Conservation (phyloP, 2,113 vertebrate species). For the Ammodytes marinus region DNA sequence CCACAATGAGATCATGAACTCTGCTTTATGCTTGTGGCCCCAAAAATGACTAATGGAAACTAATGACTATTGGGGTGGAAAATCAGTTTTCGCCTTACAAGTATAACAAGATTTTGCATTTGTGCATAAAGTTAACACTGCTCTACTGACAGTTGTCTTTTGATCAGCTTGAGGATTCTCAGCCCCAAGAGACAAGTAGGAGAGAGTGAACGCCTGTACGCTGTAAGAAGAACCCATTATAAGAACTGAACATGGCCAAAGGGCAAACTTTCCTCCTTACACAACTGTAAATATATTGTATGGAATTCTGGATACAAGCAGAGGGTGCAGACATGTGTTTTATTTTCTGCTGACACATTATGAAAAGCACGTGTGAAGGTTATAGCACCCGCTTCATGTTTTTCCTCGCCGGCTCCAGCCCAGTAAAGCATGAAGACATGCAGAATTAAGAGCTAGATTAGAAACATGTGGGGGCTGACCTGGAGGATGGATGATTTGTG, state of each 20-base stretch:
- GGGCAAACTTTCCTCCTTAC: constrained; percentile 25
- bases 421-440: constrained; percentile 72
- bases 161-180: constrained; percentile 3
- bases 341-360: constrained; percentile 48
- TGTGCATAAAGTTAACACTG: constrained; percentile 4
- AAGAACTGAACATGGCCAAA: not conserved
- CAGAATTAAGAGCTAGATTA: constrained; percentile 68
- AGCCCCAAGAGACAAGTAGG: not conserved
- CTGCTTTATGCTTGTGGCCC: not conserved
- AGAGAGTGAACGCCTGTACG: constrained; percentile 1
- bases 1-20: not conserved
- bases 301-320: constrained; percentile 7
- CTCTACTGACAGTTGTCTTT: not conserved
- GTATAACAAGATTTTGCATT: not conserved
- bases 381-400: constrained; percentile 43
- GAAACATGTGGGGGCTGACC: constrained; percentile 78
- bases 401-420: constrained; percentile 33
- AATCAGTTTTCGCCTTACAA: constrained; percentile 3
- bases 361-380: constrained; percentile 55
- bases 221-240: not conserved
- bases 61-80: constrained; percentile 15
- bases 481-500: constrained; percentile 67
- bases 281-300: constrained; percentile 10
- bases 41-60: not conserved
- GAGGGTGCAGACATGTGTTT: constrained; percentile 33